These are phyloP conservation scores for Erethizon dorsatum DNA, from an alignment of 2,797 vertebrate genomes.

Conservation along the genomic window DNA sequence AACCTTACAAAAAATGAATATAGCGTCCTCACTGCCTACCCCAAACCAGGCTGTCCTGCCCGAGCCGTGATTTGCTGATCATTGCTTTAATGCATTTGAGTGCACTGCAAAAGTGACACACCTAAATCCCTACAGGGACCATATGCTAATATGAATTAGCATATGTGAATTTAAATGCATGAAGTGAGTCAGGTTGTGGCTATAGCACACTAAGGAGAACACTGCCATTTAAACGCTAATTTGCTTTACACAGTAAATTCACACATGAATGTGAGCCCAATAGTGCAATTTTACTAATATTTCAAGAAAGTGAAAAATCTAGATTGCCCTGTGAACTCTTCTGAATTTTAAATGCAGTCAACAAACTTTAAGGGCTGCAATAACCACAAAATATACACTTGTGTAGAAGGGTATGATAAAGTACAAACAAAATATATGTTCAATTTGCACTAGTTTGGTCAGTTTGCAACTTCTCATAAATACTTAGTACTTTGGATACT, in stretches of 20 bases:
- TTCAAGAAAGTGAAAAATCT: neutral
- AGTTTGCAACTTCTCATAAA: neutral
- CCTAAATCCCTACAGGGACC: neutral
- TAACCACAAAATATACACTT: neutral
- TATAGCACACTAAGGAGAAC: neutral
- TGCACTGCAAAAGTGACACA: neutral
- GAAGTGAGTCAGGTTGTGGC: neutral
- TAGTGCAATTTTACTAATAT: neutral
- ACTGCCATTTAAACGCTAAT: neutral
- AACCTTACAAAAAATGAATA: neutral
- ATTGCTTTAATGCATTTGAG: neutral
- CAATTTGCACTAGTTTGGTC: neutral
- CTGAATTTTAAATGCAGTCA: neutral
- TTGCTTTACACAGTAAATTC: neutral
- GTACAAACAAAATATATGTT: neutral
- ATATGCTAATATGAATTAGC: constrained; percentile 50
- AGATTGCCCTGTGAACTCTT: neutral
- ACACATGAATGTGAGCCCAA: neutral
- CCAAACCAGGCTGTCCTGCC: neutral
- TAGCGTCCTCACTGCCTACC: neutral
- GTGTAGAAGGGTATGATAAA: neutral
- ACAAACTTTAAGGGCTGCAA: neutral
- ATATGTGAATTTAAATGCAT: constrained; percentile 28
- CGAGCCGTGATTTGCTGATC: neutral
- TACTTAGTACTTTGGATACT: neutral